Conservation (phyloP, 2,113 vertebrate species). For the Setophaga petechia region DNA sequence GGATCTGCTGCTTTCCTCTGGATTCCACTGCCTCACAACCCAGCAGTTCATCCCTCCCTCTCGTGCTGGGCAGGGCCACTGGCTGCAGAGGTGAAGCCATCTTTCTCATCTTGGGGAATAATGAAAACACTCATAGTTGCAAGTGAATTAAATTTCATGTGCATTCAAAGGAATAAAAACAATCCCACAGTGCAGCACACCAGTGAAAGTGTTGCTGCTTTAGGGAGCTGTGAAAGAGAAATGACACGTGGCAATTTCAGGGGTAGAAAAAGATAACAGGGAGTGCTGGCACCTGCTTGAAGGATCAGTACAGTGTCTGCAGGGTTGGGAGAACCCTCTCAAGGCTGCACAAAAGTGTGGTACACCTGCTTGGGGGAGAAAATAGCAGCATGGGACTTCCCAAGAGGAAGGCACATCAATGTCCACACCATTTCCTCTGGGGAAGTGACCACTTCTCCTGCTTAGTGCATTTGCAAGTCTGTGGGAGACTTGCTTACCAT, state of each 20-base stretch:
- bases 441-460: background rate
- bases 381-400: background rate
- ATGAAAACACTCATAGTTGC: background rate
- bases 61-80: fast-evolving
- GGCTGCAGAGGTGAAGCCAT: background rate
- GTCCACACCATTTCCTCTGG: fast-evolving
- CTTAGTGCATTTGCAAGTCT: background rate
- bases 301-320: background rate
- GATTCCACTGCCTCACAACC: background rate
- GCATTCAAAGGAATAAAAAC: background rate
- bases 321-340: background rate
- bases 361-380: background rate
- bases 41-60: background rate
- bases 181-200: background rate
- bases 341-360: background rate
- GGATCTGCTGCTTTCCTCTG: background rate
- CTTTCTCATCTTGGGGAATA: background rate
- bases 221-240: background rate
- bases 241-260: background rate
- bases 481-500: background rate
- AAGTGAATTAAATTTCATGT: background rate
- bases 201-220: background rate
- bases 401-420: background rate
- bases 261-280: background rate
- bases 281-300: background rate